phyloP scores from a whole-genome alignment of 2,113 vertebrate genomes.

The Pitta sordida region DNA sequence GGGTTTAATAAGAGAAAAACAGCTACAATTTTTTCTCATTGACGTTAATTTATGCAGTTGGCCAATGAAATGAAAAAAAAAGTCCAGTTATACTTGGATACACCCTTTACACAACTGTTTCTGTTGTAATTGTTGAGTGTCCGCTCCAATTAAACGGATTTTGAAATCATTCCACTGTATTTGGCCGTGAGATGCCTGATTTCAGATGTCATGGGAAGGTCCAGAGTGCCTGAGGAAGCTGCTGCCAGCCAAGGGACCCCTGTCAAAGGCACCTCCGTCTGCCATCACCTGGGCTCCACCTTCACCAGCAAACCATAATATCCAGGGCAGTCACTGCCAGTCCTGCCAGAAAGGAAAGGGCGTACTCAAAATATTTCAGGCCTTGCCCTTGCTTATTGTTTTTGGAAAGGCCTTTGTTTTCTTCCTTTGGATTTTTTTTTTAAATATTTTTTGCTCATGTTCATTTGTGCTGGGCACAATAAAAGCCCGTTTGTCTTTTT shows the following conservation, averaged over 20 bases:
- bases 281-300: background rate
- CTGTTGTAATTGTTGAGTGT: background rate
- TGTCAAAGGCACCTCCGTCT: background rate
- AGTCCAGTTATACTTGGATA: background rate
- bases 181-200: background rate
- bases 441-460: background rate
- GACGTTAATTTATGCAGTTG: constrained; percentile 8
- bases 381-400: constrained; percentile 35
- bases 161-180: background rate
- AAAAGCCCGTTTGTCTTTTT: background rate
- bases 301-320: background rate
- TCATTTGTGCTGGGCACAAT: background rate
- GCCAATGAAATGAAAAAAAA: background rate
- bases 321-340: background rate
- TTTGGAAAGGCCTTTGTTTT: constrained; percentile 10
- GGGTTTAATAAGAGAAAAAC: constrained; percentile 31
- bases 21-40: background rate
- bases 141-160: background rate
- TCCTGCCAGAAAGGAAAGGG: constrained; percentile 57
- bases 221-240: background rate
- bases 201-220: background rate
- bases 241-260: background rate
- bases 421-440: background rate
- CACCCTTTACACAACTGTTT: background rate
- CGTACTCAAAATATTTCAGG: constrained; percentile 23